phyloP scores from a whole-genome alignment of 2,113 vertebrate genomes.

The Chaetura pelagica region DNA sequence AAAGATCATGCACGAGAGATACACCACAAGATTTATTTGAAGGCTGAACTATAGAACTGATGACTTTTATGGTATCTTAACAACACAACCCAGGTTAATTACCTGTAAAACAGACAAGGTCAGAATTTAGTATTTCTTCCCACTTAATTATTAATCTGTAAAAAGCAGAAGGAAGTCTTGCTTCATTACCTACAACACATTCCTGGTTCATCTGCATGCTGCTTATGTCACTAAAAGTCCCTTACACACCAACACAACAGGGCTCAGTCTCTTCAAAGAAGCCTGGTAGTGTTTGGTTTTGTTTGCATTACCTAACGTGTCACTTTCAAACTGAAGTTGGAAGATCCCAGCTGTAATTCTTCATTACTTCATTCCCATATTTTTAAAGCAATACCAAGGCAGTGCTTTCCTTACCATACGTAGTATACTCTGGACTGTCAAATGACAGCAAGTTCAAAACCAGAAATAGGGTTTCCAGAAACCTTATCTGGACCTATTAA shows the following conservation, averaged over 20 bases:
- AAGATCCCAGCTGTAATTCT: neutral
- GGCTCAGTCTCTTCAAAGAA: neutral
- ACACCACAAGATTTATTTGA: neutral
- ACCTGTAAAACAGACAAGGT: neutral
- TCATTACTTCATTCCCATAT: neutral
- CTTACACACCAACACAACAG: neutral
- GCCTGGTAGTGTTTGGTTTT: neutral
- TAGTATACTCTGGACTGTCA: neutral
- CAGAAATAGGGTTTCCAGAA: neutral
- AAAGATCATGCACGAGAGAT: neutral
- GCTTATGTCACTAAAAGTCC: neutral
- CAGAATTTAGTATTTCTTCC: neutral
- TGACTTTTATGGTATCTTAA: neutral
- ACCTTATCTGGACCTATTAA: neutral
- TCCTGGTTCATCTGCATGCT: neutral
- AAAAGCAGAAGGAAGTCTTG: neutral
- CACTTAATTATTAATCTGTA: neutral
- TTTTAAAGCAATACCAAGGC: neutral
- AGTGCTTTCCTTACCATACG: neutral
- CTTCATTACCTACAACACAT: neutral
- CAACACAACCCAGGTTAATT: neutral
- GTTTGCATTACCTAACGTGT: neutral
- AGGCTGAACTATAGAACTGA: neutral
- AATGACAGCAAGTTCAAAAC: neutral
- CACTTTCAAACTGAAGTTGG: neutral